Conservation (phyloP, 2,113 vertebrate species). For the Octodon degus region DNA sequence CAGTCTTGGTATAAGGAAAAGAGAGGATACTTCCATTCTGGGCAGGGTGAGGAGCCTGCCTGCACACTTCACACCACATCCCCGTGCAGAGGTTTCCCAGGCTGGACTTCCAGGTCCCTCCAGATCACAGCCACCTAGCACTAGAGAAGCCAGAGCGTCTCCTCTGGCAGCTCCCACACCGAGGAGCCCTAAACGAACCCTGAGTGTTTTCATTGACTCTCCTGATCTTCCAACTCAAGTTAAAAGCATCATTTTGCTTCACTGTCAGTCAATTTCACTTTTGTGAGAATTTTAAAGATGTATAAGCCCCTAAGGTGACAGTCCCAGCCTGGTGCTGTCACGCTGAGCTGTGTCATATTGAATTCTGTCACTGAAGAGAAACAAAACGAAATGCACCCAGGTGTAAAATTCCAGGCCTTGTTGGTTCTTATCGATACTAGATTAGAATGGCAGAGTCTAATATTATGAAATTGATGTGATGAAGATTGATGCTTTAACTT, state of each 20-base stretch:
- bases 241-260: conserved; percentile 84
- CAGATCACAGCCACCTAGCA: neutral
- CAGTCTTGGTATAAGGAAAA: neutral
- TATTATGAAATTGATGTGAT: conserved; percentile 59
- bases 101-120: neutral
- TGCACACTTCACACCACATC: neutral
- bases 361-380: conserved; percentile 78
- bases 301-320: conserved; percentile 82
- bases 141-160: conserved; percentile 31
- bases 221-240: conserved; percentile 76
- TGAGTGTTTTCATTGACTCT: conserved; percentile 82
- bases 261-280: conserved; percentile 81
- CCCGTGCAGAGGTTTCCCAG: neutral
- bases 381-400: conserved; percentile 74
- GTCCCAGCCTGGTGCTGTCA: conserved; percentile 76
- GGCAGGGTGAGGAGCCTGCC: neutral
- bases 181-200: conserved; percentile 67
- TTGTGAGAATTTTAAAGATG: conserved; percentile 79
- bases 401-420: conserved; percentile 78
- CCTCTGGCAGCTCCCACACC: neutral
- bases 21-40: neutral
- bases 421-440: conserved; percentile 79
- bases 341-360: conserved; percentile 50
- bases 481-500: conserved; percentile 77
- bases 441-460: conserved; percentile 72